Evolutionary conservation across 2,113 vertebrate genomes (phyloP).

Genomic region (Elgaria multicarinata): DNA sequence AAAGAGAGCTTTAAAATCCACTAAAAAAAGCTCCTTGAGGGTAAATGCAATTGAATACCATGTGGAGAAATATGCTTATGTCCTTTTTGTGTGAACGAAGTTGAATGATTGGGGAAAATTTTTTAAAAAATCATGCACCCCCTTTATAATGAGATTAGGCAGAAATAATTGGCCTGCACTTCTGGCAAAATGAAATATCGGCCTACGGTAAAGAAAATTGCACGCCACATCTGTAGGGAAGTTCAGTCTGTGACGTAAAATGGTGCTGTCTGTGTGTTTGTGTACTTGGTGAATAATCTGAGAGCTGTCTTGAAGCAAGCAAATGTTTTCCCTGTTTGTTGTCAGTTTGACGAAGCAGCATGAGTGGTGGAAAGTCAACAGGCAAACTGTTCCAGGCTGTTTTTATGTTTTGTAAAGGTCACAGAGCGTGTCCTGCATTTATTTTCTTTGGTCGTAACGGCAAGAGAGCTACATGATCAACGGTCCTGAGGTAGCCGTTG

Average conservation of each 20-base stretch:
- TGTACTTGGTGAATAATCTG: conserved; percentile 5
- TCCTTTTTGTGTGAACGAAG: background rate
- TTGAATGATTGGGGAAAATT: background rate
- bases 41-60: background rate
- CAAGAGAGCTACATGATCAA: background rate
- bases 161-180: background rate
- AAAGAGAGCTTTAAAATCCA: background rate
- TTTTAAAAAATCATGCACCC: background rate
- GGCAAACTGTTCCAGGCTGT: background rate
- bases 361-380: background rate
- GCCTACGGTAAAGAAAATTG: background rate
- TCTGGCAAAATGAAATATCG: background rate
- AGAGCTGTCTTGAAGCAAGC: background rate
- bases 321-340: background rate
- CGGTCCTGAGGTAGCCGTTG: background rate
- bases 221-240: background rate
- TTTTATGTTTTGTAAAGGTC: background rate
- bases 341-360: background rate
- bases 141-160: background rate
- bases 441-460: background rate
- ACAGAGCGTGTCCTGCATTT: background rate
- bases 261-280: background rate
- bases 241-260: background rate
- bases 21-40: background rate
- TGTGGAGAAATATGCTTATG: background rate